Evolutionary conservation across 2,797 vertebrate genomes (phyloP), one percentile per base, ranked within the genome.

Genomic region (Rhabdomys pumilio): DNA sequence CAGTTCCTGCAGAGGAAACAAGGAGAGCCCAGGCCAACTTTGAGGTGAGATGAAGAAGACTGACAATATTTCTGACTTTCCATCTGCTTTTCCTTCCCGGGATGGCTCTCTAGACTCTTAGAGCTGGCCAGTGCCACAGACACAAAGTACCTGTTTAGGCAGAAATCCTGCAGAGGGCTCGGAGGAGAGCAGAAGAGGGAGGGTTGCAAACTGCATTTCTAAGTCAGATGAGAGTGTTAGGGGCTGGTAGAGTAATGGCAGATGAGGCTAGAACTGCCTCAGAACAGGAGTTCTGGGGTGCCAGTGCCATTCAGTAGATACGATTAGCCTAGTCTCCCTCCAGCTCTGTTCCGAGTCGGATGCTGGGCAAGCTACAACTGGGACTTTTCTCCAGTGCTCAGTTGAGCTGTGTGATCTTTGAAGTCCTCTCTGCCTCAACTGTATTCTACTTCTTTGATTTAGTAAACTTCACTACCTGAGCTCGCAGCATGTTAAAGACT

Each of bases 11-110:
- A 8, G n/a, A 73, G 41, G 22, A 69, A 69, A 0, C 2, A 1
- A 31, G 44, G 41, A 22, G 29, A 65, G 31, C 38, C n/a, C 57
- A n/a, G 91, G 41, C 11, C 44, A n/a, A 72, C 55, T 82, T 80
- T 87, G 92, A 81, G 50, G 69, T 53, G 77, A 86, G 63, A 72
- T 85, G 24, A 59, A 89, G n/a, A 86, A 95, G 41, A 67, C 72
- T 55, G 73, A 92, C 50, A 61, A 41, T 50, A 6, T 34, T 1
- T 67, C 38, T 29, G 87, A 82, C 44, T 55, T 14, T 87, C 63
- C 20, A 69, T 72, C n/a, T 11, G 53, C 26, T 85, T 47, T 81
- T 17, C 2, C 29, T 89, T 77, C 89, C 13, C 2, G 14, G 6
- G 17, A 3, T 20, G 15, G 1, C 26, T 72, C 59, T 61, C 9